Percentiles rank a stretch among this genome's conserved stretches.
phyloP scores from a whole-genome alignment of 2,797 vertebrate genomes.

The Xyrichtys novacula region DNA sequence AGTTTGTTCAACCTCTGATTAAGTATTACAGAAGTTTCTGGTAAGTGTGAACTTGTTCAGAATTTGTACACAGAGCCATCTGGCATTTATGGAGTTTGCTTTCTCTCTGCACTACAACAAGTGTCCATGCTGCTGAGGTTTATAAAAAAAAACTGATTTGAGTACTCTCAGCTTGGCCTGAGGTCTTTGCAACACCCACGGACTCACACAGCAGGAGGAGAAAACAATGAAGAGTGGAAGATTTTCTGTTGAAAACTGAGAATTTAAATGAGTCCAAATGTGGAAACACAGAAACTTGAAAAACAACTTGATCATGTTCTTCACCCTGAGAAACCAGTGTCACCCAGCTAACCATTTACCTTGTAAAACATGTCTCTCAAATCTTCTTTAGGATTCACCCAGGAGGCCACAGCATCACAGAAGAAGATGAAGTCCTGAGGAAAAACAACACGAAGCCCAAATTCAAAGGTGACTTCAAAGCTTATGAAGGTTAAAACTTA shows the following conservation, averaged over 20 bases:
- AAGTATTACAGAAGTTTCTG: neutral
- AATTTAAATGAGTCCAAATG: neutral
- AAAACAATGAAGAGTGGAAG: neutral
- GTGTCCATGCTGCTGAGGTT: neutral
- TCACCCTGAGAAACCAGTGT: neutral
- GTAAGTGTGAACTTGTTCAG: neutral
- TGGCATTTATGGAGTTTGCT: neutral
- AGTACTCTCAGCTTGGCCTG: neutral
- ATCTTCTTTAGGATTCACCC: slow-evolving; percentile 95
- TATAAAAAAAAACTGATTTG: neutral
- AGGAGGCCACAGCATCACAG: slow-evolving; percentile 95
- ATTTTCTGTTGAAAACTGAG: neutral
- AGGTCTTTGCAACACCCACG: slow-evolving; percentile 2
- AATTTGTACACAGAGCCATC: neutral
- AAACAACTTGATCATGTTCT: neutral
- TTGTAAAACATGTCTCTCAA: slow-evolving; percentile 97
- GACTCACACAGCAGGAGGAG: slow-evolving; percentile 15
- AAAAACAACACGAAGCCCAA: neutral
- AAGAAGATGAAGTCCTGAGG: slow-evolving; percentile 95
- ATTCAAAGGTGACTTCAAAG: neutral
- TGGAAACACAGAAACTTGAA: neutral
- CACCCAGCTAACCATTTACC: slow-evolving; percentile 71
- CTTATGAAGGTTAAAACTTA: neutral
- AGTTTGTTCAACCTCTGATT: too few species aligned
- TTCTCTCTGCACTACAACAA: slow-evolving; percentile 6